Percentiles rank a stretch among this genome's conserved stretches.
Evolutionary conservation across 2,113 vertebrate genomes (phyloP).

Genomic region (Serilophus lunatus): DNA sequence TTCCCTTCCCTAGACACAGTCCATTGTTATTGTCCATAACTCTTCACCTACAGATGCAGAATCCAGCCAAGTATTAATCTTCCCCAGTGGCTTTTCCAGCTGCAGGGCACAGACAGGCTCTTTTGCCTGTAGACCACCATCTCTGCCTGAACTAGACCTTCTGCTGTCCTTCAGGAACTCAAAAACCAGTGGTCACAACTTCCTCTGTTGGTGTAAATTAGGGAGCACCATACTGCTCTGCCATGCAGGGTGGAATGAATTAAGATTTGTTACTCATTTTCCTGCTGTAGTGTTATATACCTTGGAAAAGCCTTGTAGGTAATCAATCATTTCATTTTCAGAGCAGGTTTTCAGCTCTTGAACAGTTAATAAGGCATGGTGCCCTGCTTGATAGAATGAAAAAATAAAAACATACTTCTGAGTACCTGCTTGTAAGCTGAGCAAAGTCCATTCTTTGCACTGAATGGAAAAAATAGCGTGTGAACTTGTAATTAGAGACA

Average conservation of each 20-base stretch:
- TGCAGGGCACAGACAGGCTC: background rate
- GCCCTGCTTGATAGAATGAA: background rate
- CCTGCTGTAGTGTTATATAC: background rate
- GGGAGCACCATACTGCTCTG: background rate
- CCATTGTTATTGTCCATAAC: background rate
- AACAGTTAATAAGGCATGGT: background rate
- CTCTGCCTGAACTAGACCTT: background rate
- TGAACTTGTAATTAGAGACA: constrained; percentile 18
- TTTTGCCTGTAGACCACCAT: background rate
- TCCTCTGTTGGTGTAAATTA: background rate
- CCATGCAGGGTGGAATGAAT: background rate
- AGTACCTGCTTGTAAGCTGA: background rate
- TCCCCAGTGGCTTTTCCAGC: background rate
- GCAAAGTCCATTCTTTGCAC: background rate
- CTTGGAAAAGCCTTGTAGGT: background rate
- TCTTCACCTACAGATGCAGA: background rate
- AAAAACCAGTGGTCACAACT: background rate
- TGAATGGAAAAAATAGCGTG: background rate
- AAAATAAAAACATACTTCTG: background rate
- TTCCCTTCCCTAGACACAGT: background rate
- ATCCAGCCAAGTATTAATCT: background rate
- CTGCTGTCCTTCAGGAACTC: background rate
- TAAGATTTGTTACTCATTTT: background rate
- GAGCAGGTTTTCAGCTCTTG: background rate
- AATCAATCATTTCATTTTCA: background rate